Conservation (phyloP, 2,888 invertebrate species). For the Hirtodrosophila cameraria region DNA sequence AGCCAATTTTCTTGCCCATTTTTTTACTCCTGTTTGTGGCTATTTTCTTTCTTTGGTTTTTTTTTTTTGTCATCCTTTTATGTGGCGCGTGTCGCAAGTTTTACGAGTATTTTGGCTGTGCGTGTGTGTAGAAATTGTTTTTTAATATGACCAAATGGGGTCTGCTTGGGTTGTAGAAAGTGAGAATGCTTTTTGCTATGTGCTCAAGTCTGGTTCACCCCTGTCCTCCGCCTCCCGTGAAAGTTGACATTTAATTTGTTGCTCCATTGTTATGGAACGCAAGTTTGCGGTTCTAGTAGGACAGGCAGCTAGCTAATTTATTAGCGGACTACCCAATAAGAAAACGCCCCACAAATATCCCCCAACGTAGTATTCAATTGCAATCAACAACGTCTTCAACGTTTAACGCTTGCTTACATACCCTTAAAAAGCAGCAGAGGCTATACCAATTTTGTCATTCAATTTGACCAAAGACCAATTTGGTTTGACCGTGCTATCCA, state of each 20-base stretch:
- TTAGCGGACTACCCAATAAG: conserved; percentile 42
- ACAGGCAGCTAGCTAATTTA: conserved; percentile 52
- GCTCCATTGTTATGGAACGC: conserved; percentile 49
- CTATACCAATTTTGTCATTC: not conserved
- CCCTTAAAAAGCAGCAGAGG: conserved; percentile 1
- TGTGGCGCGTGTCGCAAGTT: conserved; percentile 61
- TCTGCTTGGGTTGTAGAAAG: conserved; percentile 23
- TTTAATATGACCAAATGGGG: conserved; percentile 75
- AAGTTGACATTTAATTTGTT: conserved; percentile 75
- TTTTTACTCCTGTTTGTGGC: conserved; percentile 2
- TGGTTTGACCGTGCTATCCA: no score
- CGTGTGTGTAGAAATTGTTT: conserved; percentile 78
- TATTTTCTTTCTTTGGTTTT: conserved; percentile 2
- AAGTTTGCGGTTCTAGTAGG: conserved; percentile 35
- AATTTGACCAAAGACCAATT: no score
- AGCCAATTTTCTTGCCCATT: conserved; percentile 80
- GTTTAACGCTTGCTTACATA: conserved; percentile 6
- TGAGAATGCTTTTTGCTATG: conserved; percentile 34
- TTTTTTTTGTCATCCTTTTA: conserved; percentile 30
- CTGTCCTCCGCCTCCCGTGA: conserved; percentile 4
- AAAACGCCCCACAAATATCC: conserved; percentile 19
- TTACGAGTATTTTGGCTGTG: conserved; percentile 61
- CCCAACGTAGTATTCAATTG: conserved; percentile 27
- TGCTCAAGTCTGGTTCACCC: conserved; percentile 1
- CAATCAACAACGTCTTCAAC: not conserved